Evolutionary conservation across 2,888 invertebrate genomes (phyloP), one percentile per base, ranked within the genome.

Genomic region (Neuroscelio doddi): DNA sequence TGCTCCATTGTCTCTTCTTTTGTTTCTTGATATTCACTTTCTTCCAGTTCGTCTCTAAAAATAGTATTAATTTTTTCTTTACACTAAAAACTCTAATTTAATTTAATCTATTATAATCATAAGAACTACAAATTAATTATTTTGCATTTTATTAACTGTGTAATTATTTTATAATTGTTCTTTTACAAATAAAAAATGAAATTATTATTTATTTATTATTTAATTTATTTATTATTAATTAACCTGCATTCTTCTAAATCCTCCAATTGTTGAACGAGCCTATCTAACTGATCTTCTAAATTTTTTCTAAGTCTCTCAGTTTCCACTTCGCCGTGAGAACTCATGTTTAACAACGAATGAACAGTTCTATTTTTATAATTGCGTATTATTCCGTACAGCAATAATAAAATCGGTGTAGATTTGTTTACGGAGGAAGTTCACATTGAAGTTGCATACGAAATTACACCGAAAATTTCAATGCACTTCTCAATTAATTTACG

Each of bases 201-300:
- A 53, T 8, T 10, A 8, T 14, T 15, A 32, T 32, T n/a, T 16
- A n/a, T 21, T 15, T 32, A 36, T 32, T 27, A 16, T 10, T 12
- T 38, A 39, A 21, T 24, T n/a, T n/a, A n/a, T n/a, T 26, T 15
- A 34, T 4, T 1, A 34, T 32, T 30, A 44, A 68, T 84, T 78
- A 83, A 92, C 92, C 87, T 89, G 87, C 88, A 89, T 75, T 89
- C 89, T 78, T 92, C 92, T 61, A 93, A 85, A 81, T 93, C 92
- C 41, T 88, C 85, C 39, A 93, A 79, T 79, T 93, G 92, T 73
- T 90, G 88, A 36, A 92, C 87, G 39, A 92, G 82, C 61, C 92
- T 85, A 67, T 91, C 90, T 41, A 92, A 78, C 76, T 92, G 92
- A 72, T 88, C 88, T 78, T 91, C 89, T 27, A 92, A 79, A 82